Evolutionary conservation across 2,113 vertebrate species (phyloP), one percentile per base, ranked within the genome.

Genomic region (Oplegnathus fasciatus): DNA sequence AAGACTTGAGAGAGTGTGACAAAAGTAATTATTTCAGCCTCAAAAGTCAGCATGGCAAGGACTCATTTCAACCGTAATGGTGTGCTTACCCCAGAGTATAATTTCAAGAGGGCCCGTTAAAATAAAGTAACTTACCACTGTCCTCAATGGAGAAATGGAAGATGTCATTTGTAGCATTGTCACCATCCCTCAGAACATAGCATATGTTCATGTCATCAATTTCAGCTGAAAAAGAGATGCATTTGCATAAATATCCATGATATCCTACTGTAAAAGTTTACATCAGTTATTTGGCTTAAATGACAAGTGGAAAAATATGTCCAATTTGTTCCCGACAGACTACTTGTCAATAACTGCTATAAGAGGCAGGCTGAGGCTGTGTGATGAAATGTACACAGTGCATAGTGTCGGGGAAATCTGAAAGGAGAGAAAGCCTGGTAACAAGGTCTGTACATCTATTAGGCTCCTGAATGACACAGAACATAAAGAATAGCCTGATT

Each of bases 71-170:
- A 44, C 48, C 13, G 24, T 71, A 30, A 57, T 1, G 2, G 20
- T 30, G 22, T 40, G 42, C 15, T 37, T 60, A 48, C 6, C 50
- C 40, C 50, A 50, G 15, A 65, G 17, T 22, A 32, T 22, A 62
- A 58, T 44, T 84, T 75, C 37, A 58, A 52, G 52, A 42, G 6
- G 13, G n/a, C 10, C 71, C 58, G 44, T 57, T 75, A 54, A 50
- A 64, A 76, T 46, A 30, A 18, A 54, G 32, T 2, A 22, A 91
- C 96, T 96, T 93, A 98, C 97, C 96, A 2, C 62, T 94, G 86
- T 97, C 97, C 93, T 96, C 95, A 20, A 97, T 89, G 48, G 95
- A 96, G 88, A 98, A 97, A 86, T 93, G 94, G 93, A 98, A 97
- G 79, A 95, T 84, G 78, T 97, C 97, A 58, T 91, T 94, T 28